Percentiles rank a stretch among this genome's conserved stretches.
Evolutionary conservation across 1,140 invertebrate genomes (phyloP).

Genomic region (Bombus superbus): DNA sequence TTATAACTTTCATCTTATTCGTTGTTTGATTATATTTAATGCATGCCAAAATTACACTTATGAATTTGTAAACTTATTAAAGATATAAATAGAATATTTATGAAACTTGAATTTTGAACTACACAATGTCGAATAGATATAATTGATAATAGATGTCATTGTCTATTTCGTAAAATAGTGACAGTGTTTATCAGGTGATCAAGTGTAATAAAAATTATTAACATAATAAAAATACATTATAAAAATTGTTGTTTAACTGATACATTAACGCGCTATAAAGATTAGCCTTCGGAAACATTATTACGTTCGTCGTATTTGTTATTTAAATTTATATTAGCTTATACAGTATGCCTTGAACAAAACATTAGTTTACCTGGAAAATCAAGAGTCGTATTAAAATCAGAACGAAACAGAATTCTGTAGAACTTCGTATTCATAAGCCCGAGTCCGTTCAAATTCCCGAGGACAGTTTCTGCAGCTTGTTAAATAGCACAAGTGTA

Average conservation of each 20-base stretch:
- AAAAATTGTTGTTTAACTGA: neutral
- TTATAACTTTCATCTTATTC: no score
- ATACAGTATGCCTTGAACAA: no score
- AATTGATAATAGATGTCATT: no score
- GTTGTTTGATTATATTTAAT: no score
- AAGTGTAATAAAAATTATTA: neutral
- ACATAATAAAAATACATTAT: no score
- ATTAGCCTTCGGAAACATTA: neutral
- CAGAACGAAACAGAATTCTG: slow-evolving; percentile 12
- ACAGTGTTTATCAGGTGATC: neutral
- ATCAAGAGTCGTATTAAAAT: slow-evolving; percentile 18
- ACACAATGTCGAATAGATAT: no score
- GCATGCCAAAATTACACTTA: no score
- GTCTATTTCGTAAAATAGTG: neutral
- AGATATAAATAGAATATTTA: no score
- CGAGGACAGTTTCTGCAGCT: neutral
- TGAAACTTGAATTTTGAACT: no score
- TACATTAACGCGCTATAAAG: neutral
- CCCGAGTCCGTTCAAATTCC: neutral
- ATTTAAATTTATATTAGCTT: no score
- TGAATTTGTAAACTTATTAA: no score
- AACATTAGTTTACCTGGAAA: slow-evolving; percentile 20
- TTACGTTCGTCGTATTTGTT: neutral
- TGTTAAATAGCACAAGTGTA: neutral
- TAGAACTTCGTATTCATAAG: neutral